Conservation (phyloP, 23 tunicate genomes). For the Oikopleura albicans region DNA sequence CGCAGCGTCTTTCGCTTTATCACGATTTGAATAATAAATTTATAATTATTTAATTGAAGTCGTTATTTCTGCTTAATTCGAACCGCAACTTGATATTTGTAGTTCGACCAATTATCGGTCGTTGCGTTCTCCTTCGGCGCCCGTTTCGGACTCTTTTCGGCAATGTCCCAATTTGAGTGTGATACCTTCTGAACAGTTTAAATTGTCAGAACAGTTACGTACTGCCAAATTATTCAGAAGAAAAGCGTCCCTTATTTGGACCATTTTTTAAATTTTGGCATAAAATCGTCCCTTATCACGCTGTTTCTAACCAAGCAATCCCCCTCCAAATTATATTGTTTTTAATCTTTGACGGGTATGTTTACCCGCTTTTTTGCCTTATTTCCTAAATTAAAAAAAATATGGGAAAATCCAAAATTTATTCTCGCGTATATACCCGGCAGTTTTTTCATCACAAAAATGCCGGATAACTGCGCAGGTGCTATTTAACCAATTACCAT, state of each 20-base stretch:
- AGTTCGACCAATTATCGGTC: not conserved
- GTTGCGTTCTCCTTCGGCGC: not conserved
- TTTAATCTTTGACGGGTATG: no score
- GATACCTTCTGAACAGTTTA: not conserved
- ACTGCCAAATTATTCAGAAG: not conserved
- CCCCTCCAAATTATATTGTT: no score
- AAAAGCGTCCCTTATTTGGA: not conserved
- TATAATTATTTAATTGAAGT: not conserved
- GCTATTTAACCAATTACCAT: no score
- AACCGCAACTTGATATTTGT: not conserved
- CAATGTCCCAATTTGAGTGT: slow-evolving; percentile 7
- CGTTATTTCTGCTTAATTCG: not conserved
- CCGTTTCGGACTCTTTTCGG: not conserved
- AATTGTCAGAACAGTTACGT: not conserved
- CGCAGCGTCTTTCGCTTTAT: not conserved
- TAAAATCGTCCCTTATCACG: no score
- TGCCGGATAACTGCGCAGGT: no score
- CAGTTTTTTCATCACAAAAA: no score
- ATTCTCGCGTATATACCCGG: no score
- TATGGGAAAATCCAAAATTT: no score
- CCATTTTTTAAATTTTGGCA: no score
- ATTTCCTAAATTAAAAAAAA: no score
- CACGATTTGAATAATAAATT: not conserved
- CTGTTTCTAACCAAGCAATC: no score
- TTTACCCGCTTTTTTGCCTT: no score